A percentile compares a stretch with the other conserved stretches of the same genome.
Conservation (phyloP, 2,113 vertebrate genomes). For the Bambusicola thoracicus region DNA sequence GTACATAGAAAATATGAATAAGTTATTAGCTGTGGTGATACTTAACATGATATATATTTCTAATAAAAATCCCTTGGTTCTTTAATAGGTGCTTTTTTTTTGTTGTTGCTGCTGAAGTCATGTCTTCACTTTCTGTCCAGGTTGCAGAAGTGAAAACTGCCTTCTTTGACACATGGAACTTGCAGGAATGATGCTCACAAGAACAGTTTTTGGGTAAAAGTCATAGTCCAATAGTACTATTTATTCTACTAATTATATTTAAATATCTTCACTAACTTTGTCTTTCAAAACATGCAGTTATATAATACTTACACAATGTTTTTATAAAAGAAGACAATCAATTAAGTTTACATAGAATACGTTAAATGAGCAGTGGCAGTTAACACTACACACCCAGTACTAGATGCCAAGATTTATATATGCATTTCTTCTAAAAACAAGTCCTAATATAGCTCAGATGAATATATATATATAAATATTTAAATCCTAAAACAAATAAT, state of each 20-base stretch:
- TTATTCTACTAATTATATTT: neutral
- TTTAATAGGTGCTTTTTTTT: neutral
- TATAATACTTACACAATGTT: accelerated
- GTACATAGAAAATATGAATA: neutral
- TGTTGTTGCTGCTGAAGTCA: neutral
- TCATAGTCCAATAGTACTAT: neutral
- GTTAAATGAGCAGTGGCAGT: neutral
- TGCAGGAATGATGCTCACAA: neutral
- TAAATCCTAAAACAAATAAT: neutral
- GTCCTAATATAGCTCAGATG: neutral
- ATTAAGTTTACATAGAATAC: neutral
- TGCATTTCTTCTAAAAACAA: neutral
- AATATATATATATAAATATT: neutral
- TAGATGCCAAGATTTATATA: neutral
- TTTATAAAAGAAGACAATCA: neutral
- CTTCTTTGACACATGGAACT: neutral
- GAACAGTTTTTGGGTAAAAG: neutral
- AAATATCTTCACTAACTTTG: neutral
- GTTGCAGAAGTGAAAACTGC: neutral
- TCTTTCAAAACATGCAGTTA: neutral
- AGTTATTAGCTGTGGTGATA: neutral
- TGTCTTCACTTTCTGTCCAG: neutral
- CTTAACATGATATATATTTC: neutral
- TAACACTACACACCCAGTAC: neutral
- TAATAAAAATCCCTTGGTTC: neutral